Evolutionary conservation across 2,888 invertebrate species (phyloP).

Genomic region (Blastobasis adustella): DNA sequence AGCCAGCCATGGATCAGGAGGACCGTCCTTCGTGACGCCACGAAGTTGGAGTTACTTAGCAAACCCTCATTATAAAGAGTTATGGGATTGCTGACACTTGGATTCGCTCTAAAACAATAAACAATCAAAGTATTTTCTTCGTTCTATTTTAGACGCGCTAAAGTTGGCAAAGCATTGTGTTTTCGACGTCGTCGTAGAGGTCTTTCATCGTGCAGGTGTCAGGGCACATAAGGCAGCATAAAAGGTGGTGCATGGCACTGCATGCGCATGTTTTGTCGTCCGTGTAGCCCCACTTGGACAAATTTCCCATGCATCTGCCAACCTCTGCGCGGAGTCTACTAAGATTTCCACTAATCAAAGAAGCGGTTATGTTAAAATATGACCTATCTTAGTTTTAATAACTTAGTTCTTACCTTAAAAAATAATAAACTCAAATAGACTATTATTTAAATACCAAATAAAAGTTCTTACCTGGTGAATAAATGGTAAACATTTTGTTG

Average conservation of each 20-base stretch:
- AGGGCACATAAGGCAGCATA: background rate
- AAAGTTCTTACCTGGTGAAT: constrained; percentile 28
- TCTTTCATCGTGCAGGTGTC: background rate
- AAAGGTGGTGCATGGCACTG: background rate
- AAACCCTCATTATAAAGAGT: constrained; percentile 19
- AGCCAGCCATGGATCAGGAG: constrained; percentile 39
- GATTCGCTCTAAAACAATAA: constrained; percentile 27
- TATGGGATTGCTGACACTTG: constrained; percentile 33
- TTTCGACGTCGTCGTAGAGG: background rate
- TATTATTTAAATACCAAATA: background rate
- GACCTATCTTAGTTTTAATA: too few relatives aligned
- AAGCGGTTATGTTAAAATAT: too few relatives aligned
- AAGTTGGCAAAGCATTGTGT: background rate
- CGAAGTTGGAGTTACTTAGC: constrained; percentile 29
- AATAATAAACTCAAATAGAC: background rate
- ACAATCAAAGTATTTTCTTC: background rate
- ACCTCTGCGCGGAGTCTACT: background rate
- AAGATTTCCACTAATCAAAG: background rate
- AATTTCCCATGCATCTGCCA: background rate
- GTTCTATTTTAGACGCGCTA: background rate
- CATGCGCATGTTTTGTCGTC: too few relatives aligned
- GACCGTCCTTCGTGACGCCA: constrained; percentile 25
- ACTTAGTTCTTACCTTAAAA: background rate
- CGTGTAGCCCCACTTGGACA: background rate
- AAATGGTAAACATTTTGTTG: constrained; percentile 30